phyloP scores from a whole-genome alignment of 2,797 vertebrate genomes.

The Fratercula arctica region DNA sequence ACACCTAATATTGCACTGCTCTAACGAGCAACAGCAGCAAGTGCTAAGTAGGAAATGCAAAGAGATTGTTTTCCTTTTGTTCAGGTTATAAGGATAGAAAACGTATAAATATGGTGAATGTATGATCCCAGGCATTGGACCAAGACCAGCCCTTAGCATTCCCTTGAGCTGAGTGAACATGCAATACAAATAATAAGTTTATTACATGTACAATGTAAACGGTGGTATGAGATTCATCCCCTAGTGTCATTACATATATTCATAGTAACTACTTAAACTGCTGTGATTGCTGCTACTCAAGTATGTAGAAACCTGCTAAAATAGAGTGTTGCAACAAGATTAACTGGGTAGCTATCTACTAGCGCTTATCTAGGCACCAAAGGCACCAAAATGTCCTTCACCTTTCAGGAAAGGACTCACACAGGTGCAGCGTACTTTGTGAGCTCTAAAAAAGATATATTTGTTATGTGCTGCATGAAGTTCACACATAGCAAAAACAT shows the following conservation, averaged over 20 bases:
- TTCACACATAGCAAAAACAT: constrained; percentile 8
- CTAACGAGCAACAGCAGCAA: not conserved
- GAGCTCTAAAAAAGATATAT: not conserved
- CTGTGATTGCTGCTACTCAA: not conserved
- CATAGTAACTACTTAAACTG: not conserved
- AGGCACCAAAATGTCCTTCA: not conserved
- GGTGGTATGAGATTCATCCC: not conserved
- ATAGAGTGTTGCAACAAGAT: not conserved
- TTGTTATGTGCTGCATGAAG: not conserved
- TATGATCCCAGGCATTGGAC: not conserved
- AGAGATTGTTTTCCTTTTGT: not conserved
- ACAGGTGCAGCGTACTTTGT: fast-evolving
- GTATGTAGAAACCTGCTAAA: not conserved
- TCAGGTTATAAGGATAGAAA: not conserved
- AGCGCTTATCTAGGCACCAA: not conserved
- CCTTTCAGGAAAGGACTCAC: not conserved
- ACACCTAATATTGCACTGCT: not conserved
- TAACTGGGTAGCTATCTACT: not conserved
- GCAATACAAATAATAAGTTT: not conserved
- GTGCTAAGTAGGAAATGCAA: not conserved
- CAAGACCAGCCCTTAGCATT: not conserved
- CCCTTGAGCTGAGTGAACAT: not conserved
- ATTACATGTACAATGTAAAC: not conserved
- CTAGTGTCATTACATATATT: not conserved
- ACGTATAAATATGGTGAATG: not conserved